Base-by-base conservation (phyloP, 2,888 invertebrate genomes). In the Dolichopus griseipennis region DNA sequence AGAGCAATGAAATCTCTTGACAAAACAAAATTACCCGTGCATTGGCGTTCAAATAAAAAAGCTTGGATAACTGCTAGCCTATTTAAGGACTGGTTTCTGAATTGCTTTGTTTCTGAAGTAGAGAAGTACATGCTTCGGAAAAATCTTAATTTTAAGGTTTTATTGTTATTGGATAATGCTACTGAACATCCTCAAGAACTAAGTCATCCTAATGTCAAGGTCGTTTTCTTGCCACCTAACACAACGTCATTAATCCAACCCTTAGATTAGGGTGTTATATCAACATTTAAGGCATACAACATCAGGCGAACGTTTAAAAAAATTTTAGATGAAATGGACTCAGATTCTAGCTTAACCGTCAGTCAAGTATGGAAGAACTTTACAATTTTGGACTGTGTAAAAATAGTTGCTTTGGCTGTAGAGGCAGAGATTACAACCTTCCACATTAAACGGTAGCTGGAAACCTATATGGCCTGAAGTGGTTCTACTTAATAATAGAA, bases 21-120 rank as follows among this genome's bases (percentile, higher is more conserved):
- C 33, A 75, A 75, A 63, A 66, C 74, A 15, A 71, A 74, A 68
- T 76, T 76, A 68, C 75, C 77, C 9, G 71, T 75, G 22, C 74
- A 73, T 67, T 63, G 67, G 37, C 9, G n/a, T 8, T 4, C 18
- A 9, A 67, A 41, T 12, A 34, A 63, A 64, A 67, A 41, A 21
- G 34, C 63, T 21, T 67, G 67, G 67, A 22, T 63, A 21, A 67
- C 34, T 18, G 7, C 10, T 18, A 33, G 15, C 12, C 8, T 37
- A 3, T 67, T 67, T 67, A 33, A 12, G 21, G 34, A 65, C n/a
- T 65, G 65, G 65, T 67, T 67, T 21, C 1, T 34, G n/a, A 65
- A 65, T 20, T 65, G 65, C 34, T 67, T 65, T 43, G 61, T 64
- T 4, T 43, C n/a, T 4, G 67, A 61, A 20, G 64, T 64, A 22